Conservation (phyloP, 2,797 vertebrate genomes). For the Pipistrellus pipistrellus region DNA sequence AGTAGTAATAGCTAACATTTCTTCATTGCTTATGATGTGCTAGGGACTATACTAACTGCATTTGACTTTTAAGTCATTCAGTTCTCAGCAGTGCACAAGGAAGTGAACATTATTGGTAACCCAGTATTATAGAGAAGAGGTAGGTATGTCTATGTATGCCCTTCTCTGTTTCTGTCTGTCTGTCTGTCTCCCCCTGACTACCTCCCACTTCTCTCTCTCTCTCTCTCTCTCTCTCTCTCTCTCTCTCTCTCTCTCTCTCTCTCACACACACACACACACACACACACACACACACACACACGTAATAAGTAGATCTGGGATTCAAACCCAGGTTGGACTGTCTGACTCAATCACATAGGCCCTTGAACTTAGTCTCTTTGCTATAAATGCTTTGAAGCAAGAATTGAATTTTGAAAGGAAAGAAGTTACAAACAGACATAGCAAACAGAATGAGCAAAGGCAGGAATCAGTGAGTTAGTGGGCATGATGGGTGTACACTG, state of each 20-base stretch:
- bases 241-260: no score
- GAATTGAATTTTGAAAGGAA: neutral
- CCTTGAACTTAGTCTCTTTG: neutral
- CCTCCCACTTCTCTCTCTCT: accelerated
- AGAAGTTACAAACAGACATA: neutral
- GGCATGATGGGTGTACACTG: neutral
- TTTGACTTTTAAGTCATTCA: neutral
- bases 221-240: no score
- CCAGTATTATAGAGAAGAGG: neutral
- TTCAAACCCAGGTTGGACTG: neutral
- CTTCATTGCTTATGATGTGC: neutral
- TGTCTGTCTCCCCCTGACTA: neutral
- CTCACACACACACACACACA: neutral
- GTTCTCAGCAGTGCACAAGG: neutral
- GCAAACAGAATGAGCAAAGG: neutral
- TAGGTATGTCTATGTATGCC: neutral
- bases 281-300: neutral
- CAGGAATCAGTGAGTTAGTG: neutral
- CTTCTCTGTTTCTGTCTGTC: neutral
- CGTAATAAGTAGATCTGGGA: neutral
- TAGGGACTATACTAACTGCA: neutral
- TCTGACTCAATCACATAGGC: neutral
- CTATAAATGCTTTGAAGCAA: neutral
- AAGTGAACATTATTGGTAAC: neutral
- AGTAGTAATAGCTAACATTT: neutral